Evolutionary conservation across 1,140 invertebrate species (phyloP), one percentile per base, ranked within the genome.

Genomic region (Hycleus cichorii): DNA sequence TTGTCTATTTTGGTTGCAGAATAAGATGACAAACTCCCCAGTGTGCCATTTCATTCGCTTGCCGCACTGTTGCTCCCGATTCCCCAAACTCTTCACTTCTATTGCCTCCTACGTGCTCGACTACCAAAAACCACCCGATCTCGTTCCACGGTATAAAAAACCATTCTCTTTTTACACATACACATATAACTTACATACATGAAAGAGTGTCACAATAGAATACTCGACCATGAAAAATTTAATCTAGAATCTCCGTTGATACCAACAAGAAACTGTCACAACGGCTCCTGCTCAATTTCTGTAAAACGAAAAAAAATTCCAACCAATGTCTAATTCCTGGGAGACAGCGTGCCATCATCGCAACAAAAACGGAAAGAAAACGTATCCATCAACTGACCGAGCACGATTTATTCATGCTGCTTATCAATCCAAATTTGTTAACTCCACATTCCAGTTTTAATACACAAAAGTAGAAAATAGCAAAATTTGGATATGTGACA

Each of bases 151-250:
- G 7, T 7, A 32, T 7, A 32, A 32, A 4, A 32, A 32, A 40
- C 51, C 51, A 53, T 45, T 53, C 51, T 42, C 51, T 53, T 53
- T 53, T 44, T 45, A 45, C 40, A 27, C 45, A 53, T 32, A 32
- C 32, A 32, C 32, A 32, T 7, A 32, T 32, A 18, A 18, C 18
- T 18, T 18, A 18, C 18, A 32, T 32, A 53, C 50, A 53, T 44
- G 50, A 44, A 53, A 53, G 32, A 53, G 50, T 44, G 45, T 44
- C 60, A 51, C 55, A 58, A 27, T 47, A 56, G 56, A 54, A 53
- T 49, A 49, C 47, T 59, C 62, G 62, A 62, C 64, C 64, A 67
- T 67, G 63, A 67, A 67, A 67, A 67, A 67, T 67, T 67, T 67
- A 67, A 67, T 67, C 65, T 64, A 58, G 57, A 53, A 65, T 62